phyloP scores from a whole-genome alignment of 2,888 invertebrate genomes.

The Nemoura dubitans region DNA sequence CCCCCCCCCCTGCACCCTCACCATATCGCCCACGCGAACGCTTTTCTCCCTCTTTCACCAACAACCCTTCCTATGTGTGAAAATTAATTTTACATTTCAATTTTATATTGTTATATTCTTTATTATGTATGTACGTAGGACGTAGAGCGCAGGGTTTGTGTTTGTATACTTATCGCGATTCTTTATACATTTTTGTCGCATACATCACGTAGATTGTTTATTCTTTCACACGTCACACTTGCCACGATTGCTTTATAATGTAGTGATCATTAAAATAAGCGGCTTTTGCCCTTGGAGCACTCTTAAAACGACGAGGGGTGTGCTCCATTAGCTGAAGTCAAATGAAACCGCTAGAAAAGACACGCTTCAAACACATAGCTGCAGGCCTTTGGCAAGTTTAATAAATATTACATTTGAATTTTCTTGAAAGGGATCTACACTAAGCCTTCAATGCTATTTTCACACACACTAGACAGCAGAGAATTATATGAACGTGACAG shows the following conservation, averaged over 20 bases:
- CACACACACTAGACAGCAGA: no score
- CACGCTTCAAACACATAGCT: not conserved
- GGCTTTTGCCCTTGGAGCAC: no score
- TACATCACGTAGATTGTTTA: no score
- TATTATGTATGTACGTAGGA: no score
- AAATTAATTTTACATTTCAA: slow-evolving; percentile 38
- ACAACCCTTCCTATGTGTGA: slow-evolving; percentile 31
- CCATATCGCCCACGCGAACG: not conserved
- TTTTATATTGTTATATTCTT: no score
- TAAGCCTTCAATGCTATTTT: not conserved
- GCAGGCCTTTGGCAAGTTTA: not conserved
- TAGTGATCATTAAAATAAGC: no score
- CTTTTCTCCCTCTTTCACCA: not conserved
- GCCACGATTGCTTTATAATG: no score
- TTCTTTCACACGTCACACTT: no score
- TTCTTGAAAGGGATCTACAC: not conserved
- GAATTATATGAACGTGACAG: no score
- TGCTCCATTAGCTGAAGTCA: not conserved
- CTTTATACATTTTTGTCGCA: no score
- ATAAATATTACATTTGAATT: not conserved
- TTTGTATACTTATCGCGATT: no score
- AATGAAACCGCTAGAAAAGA: not conserved
- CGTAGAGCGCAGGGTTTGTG: no score
- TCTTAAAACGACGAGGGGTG: not conserved
- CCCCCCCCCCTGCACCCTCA: not conserved